Conservation (phyloP, 2,888 invertebrate species). For the Pristionchus mayeri region DNA sequence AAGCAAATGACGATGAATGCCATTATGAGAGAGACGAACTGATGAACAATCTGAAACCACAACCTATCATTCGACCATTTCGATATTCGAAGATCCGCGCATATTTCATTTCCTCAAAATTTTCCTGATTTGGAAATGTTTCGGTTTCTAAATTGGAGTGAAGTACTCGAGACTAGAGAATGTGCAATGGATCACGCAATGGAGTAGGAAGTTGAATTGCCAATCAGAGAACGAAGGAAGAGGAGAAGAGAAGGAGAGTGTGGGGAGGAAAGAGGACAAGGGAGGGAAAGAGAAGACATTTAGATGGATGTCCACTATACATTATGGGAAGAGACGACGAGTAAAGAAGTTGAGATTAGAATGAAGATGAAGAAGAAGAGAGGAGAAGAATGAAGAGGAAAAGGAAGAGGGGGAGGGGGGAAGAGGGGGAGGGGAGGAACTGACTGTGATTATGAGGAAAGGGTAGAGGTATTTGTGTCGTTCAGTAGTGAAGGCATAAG, state of each 20-base stretch:
- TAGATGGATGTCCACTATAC: neutral
- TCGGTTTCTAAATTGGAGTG: too few species aligned
- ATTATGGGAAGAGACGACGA: neutral
- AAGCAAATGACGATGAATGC: conserved; percentile 66
- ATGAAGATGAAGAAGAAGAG: neutral
- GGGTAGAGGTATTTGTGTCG: conserved; percentile 73
- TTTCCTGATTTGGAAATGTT: too few species aligned
- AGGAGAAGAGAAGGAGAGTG: conserved; percentile 2
- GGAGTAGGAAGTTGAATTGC: neutral
- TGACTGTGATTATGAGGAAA: conserved; percentile 71
- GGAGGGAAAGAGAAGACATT: neutral
- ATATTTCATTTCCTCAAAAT: too few species aligned
- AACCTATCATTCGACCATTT: too few species aligned
- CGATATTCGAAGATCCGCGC: too few species aligned
- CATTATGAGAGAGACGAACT: conserved; percentile 72
- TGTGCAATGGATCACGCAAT: neutral
- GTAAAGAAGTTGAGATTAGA: conserved; percentile 21
- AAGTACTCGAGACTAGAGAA: too few species aligned
- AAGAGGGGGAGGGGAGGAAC: neutral
- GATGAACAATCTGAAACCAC: conserved; percentile 68
- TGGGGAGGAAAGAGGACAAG: neutral
- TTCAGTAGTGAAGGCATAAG: conserved; percentile 66
- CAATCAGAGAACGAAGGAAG: conserved; percentile 24
- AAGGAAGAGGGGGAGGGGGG: too few species aligned
- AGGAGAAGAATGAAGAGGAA: neutral